Percentiles rank a stretch among this genome's conserved stretches.
These are phyloP conservation scores for Thunnus thynnus DNA, from an alignment of 2,113 vertebrate genomes.

Conservation along the genomic window DNA sequence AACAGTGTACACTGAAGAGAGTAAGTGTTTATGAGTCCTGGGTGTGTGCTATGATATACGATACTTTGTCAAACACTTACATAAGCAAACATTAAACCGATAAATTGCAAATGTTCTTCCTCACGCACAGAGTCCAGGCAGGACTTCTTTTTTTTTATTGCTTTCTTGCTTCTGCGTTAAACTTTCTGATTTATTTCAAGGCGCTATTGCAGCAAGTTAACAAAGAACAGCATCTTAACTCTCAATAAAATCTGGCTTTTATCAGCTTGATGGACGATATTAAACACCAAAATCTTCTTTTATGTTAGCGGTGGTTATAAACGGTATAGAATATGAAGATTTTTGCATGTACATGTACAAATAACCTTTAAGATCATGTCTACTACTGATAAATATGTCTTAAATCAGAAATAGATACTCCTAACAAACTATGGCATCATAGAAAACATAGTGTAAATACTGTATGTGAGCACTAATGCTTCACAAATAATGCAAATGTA, in stretches of 20 bases:
- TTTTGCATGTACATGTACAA: no score
- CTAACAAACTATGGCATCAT: background rate
- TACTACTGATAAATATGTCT: background rate
- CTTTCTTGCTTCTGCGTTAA: background rate
- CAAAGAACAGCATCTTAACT: background rate
- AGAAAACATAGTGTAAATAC: background rate
- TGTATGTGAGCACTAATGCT: background rate
- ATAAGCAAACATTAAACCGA: conserved; percentile 38
- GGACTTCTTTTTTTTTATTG: background rate
- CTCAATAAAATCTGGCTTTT: background rate
- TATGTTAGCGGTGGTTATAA: background rate
- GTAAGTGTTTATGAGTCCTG: conserved; percentile 15
- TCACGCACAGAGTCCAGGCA: background rate
- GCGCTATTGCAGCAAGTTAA: background rate
- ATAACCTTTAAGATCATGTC: background rate
- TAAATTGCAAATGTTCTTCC: conserved; percentile 28
- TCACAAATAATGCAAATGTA: conserved; percentile 27
- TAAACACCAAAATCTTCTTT: background rate
- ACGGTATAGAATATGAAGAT: background rate
- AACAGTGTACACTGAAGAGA: background rate
- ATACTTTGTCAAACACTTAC: background rate
- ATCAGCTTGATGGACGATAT: no score
- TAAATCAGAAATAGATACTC: background rate
- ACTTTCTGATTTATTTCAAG: background rate
- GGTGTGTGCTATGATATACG: background rate